phyloP scores from a whole-genome alignment of 2,888 invertebrate genomes.

The Eilema depressum region DNA sequence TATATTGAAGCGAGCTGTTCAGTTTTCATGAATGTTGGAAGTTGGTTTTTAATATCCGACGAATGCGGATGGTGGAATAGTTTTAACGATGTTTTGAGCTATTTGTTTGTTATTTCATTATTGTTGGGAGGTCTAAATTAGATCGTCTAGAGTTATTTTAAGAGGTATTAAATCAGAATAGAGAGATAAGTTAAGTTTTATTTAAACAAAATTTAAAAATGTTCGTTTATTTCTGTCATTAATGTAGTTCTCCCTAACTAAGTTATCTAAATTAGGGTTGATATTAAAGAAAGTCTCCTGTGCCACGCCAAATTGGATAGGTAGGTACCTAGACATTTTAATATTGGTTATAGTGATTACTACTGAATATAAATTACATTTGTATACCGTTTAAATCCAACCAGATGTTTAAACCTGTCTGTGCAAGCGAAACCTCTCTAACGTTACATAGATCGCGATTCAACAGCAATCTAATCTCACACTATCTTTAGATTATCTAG shows the following conservation, averaged over 20 bases:
- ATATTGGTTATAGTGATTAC: too few species aligned
- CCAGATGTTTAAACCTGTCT: neutral
- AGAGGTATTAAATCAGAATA: too few species aligned
- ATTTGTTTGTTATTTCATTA: neutral
- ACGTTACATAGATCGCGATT: neutral
- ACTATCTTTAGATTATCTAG: conserved; percentile 1
- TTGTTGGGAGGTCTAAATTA: neutral
- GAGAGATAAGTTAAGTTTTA: too few species aligned
- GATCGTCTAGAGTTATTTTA: too few species aligned
- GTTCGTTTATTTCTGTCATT: neutral
- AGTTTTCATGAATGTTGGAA: neutral
- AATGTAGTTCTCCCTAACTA: neutral
- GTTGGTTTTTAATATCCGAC: conserved; percentile 20
- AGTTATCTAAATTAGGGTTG: neutral
- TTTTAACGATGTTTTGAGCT: neutral
- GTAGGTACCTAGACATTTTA: too few species aligned
- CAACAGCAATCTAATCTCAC: neutral
- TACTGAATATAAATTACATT: neutral
- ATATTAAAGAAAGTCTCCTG: neutral
- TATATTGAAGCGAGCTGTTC: conserved; percentile 11
- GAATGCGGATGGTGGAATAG: conserved; percentile 5
- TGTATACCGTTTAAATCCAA: neutral
- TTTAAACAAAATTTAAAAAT: too few species aligned
- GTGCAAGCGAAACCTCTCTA: neutral
- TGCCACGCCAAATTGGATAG: neutral